Conservation (phyloP, 64 coral and sea anemone genomes). For the Acropora tenuis region DNA sequence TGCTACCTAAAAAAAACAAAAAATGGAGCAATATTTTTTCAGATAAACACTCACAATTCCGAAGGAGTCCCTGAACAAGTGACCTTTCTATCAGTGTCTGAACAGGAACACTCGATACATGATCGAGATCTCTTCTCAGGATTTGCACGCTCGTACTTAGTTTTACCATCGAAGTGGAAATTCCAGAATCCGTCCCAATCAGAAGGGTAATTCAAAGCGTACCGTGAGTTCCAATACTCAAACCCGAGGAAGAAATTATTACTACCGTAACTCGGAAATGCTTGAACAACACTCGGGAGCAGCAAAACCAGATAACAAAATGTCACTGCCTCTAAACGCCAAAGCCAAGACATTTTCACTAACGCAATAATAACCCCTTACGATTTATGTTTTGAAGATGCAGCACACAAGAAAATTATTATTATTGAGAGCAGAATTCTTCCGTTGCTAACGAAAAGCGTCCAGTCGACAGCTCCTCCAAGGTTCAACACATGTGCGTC, state of each 20-base stretch:
- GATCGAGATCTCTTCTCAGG: not conserved
- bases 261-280: conserved; percentile 11
- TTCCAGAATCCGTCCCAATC: conserved; percentile 96
- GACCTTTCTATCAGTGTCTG: conserved; percentile 8
- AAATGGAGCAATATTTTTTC: not conserved
- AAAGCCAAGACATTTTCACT: not conserved
- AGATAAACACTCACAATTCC: conserved; percentile 29
- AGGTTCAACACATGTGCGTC: not conserved
- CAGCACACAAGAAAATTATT: not conserved
- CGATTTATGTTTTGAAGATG: not conserved
- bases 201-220: conserved; percentile 35
- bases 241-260: conserved; percentile 35
- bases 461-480: too few relatives aligned
- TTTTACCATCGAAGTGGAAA: not conserved
- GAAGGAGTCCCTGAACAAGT: conserved; percentile 46
- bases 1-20: not conserved
- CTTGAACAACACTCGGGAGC: not conserved
- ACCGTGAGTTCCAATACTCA: conserved; percentile 79
- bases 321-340: not conserved
- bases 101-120: conserved; percentile 55
- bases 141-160: conserved; percentile 40
- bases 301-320: conserved; percentile 22
- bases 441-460: conserved; percentile 26
- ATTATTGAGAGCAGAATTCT: not conserved
- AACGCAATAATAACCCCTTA: not conserved